A percentile compares a stretch with the other conserved stretches of the same genome.
These are phyloP conservation scores for Phyllopteryx taeniolatus DNA, from an alignment of 2,113 vertebrate genomes.

Conservation along the genomic window DNA sequence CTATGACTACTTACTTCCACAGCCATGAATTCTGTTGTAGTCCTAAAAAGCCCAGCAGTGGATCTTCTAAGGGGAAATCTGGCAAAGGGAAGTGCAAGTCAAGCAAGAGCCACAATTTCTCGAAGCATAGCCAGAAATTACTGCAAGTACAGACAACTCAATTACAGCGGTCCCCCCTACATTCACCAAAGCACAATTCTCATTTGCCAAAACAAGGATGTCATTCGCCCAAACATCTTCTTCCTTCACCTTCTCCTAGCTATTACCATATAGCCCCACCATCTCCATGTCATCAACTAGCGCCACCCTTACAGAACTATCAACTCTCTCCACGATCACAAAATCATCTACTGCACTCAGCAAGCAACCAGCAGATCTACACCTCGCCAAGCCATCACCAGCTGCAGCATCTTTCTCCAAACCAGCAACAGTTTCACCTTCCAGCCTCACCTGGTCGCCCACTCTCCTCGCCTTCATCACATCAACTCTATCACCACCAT, in stretches of 20 bases:
- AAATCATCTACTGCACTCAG: conserved; percentile 36
- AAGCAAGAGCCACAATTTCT: conserved; percentile 45
- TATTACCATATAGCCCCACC: conserved; percentile 64
- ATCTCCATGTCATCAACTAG: conserved; percentile 43
- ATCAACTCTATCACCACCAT: conserved; percentile 51
- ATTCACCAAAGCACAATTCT: conserved; percentile 39
- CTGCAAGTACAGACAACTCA: conserved; percentile 55
- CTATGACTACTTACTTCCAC: conserved; percentile 73
- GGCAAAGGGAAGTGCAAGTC: conserved; percentile 59
- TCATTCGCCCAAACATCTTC: conserved; percentile 42
- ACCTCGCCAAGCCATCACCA: conserved; percentile 52
- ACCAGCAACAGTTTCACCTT: conserved; percentile 28
- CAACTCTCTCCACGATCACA: conserved; percentile 35
- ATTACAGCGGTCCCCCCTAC: conserved; percentile 41
- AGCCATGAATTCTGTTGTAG: conserved; percentile 72
- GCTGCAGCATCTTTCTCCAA: conserved; percentile 35
- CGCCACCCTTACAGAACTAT: conserved; percentile 30
- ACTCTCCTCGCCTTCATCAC: conserved; percentile 29
- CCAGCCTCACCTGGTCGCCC: conserved; percentile 24
- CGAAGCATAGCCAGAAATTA: conserved; percentile 60
- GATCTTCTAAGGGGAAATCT: conserved; percentile 47
- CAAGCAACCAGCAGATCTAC: conserved; percentile 50
- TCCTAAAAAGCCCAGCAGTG: conserved; percentile 61
- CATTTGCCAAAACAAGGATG: conserved; percentile 34
- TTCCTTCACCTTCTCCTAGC: conserved; percentile 62